Percentiles rank a stretch among this genome's conserved stretches.
Conservation (phyloP, 2,797 vertebrate species). For the Benthosema pterotum region DNA sequence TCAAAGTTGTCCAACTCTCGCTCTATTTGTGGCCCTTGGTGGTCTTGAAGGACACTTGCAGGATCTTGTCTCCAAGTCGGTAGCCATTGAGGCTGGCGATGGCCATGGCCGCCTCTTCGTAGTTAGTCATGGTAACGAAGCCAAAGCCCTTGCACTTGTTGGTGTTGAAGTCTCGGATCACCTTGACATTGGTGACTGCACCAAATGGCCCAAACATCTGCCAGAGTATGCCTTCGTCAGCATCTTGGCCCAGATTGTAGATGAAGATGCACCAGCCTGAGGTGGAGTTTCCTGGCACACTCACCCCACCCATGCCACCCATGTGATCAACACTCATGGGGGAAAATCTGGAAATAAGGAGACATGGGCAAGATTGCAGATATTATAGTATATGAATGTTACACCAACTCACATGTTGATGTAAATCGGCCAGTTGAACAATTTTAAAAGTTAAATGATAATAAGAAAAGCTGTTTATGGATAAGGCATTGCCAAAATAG, state of each 20-base stretch:
- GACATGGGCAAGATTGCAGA: not conserved
- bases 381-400: not conserved
- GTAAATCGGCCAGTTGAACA: no score
- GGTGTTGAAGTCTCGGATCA: conserved; percentile 99
- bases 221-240: conserved; percentile 98
- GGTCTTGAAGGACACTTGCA: conserved; percentile 99
- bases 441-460: no score
- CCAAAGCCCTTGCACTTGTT: conserved; percentile 99
- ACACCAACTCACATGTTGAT: no score
- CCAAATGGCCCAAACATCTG: conserved; percentile 99
- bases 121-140: conserved; percentile 99
- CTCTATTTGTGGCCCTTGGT: conserved; percentile 99
- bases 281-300: conserved; percentile 88
- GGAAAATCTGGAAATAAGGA: conserved; percentile 86
- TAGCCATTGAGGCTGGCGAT: conserved; percentile 98
- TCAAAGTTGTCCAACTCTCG: conserved; percentile 1
- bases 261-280: conserved; percentile 99
- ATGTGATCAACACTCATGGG: conserved; percentile 99
- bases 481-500: no score
- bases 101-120: conserved; percentile 99
- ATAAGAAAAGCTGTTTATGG: no score
- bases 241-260: conserved; percentile 98
- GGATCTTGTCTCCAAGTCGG: conserved; percentile 97
- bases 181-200: conserved; percentile 98
- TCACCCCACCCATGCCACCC: conserved; percentile 91